phyloP scores from a whole-genome alignment of 2,888 invertebrate species.

The Rhamphomyia laevipes region DNA sequence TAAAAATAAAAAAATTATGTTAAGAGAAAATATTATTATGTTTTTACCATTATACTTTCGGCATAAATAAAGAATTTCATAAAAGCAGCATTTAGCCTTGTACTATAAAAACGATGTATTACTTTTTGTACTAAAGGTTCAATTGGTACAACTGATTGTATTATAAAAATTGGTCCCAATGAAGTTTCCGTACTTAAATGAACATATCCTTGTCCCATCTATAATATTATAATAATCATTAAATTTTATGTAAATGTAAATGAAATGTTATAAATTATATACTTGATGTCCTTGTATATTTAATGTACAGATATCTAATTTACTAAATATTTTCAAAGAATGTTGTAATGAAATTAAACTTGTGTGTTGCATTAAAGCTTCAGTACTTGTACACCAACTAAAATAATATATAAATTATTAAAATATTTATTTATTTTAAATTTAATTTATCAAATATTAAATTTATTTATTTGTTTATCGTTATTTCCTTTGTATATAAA shows the following conservation, averaged over 20 bases:
- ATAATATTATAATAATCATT: slow-evolving; percentile 13
- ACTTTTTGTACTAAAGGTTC: slow-evolving; percentile 66
- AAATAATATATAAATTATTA: background rate
- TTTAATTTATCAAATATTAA: too few relatives aligned
- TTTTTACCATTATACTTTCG: slow-evolving; percentile 54
- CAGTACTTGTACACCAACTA: slow-evolving; percentile 40
- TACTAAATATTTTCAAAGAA: slow-evolving; percentile 47
- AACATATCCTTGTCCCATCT: slow-evolving; percentile 68
- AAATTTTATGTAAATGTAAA: background rate
- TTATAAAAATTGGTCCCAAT: slow-evolving; percentile 49
- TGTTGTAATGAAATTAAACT: slow-evolving; percentile 42
- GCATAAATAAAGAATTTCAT: slow-evolving; percentile 53
- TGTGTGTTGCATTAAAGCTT: slow-evolving; percentile 17
- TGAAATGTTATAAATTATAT: background rate
- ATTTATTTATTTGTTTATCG: too few relatives aligned
- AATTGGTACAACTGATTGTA: slow-evolving; percentile 69
- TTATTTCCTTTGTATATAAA: too few relatives aligned
- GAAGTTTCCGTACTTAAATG: slow-evolving; percentile 49
- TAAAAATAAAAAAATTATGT: background rate
- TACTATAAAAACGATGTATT: slow-evolving; percentile 64
- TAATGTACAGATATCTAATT: slow-evolving; percentile 43
- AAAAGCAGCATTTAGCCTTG: slow-evolving; percentile 46
- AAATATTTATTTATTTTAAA: too few relatives aligned
- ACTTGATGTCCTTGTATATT: slow-evolving; percentile 58
- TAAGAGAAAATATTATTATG: background rate